Base-by-base conservation (phyloP, 1,140 invertebrate genomes). In the Phenacoccus solenopsis region DNA sequence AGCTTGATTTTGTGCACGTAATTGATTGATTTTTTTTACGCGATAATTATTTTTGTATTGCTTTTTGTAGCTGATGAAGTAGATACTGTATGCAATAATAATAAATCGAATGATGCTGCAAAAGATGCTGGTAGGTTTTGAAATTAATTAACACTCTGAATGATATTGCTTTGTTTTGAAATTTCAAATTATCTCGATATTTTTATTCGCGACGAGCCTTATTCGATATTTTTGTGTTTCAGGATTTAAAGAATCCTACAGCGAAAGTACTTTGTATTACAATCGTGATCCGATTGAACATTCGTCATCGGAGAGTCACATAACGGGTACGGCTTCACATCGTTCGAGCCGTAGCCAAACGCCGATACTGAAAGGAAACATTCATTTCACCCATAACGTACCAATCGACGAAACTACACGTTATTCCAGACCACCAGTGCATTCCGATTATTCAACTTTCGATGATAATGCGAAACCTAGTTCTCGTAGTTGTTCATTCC, bases 241-340 rank as follows among this genome's bases (percentile, higher is more conserved):
- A 64, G 59, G 59, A 27, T 64, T 64, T 27, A 64, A 64, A 27
- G 59, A 27, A 64, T 64, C 59, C 22, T 64, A 25, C 22, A 64
- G 59, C 20, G 59, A 64, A 27, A 64, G 59, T 24, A 24, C 59
- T 64, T 16, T 64, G 73, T 90, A 89, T 76, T 85, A 85, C 76
- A 86, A 86, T 75, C 84, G 88, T 10, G 88, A 90, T 75, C 88
- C 87, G 24, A 87, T 88, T 76, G 87, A 90, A 73, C 88, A 90
- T 76, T 90, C 88, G 35, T 90, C 88, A 20, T 86, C 86, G 12
- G 87, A 88, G 77, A 81, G 74, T 67, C 76, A 75, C 75, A 64
- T 64, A 4, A 64, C 22, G 2, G 59, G 59, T 10, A 27, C 22
- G 13, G 59, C 75, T 74, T 81, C 74, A 78, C 81, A 73, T 82